Percentiles rank a stretch among this genome's conserved stretches.
These are phyloP conservation scores for Ovibos moschatus DNA, from an alignment of 2,113 vertebrate species.

Conservation along the genomic window DNA sequence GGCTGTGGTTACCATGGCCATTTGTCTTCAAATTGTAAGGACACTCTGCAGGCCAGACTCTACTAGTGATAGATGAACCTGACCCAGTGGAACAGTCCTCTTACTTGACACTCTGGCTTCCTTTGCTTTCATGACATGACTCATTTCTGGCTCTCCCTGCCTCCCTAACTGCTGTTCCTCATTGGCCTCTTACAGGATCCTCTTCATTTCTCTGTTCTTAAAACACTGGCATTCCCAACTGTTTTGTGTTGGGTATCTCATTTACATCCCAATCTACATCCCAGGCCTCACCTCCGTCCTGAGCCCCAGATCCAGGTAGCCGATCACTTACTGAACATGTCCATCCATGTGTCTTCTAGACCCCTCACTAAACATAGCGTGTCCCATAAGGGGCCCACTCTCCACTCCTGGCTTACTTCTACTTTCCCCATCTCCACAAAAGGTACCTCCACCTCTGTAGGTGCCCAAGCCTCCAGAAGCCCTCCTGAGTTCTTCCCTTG, in stretches of 20 bases:
- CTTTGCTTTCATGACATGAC: background rate
- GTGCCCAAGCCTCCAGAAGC: background rate
- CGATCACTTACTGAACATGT: background rate
- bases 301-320: background rate
- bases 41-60: background rate
- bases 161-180: background rate
- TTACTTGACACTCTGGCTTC: background rate
- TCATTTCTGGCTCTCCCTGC: background rate
- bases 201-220: background rate
- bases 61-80: background rate
- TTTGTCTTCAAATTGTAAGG: background rate
- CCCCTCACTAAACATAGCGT: background rate
- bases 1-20: background rate
- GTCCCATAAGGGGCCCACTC: too few relatives aligned
- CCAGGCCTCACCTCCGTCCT: background rate
- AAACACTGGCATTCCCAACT: background rate
- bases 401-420: background rate
- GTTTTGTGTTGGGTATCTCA: background rate
- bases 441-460: background rate
- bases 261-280: background rate
- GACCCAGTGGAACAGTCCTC: background rate
- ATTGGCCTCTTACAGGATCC: background rate
- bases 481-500: background rate
- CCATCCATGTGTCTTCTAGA: background rate
- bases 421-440: background rate